Conservation (phyloP, 2,797 vertebrate species). For the Dipus sagitta region DNA sequence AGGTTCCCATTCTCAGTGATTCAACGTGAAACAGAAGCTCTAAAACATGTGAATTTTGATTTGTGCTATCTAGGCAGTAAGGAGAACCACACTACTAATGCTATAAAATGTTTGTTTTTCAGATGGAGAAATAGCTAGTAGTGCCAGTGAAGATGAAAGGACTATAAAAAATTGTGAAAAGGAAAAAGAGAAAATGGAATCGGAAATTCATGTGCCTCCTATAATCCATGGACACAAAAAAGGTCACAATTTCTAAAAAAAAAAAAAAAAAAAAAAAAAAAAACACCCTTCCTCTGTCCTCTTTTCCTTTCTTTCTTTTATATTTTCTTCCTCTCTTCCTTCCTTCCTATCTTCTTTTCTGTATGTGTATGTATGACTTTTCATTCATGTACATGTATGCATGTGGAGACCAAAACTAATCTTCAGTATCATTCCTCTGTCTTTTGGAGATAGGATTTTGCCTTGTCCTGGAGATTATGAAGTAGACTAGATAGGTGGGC, state of each 20-base stretch:
- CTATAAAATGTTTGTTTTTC: constrained; percentile 53
- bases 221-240: constrained; percentile 25
- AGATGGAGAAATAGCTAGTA: constrained; percentile 63
- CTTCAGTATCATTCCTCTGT: not conserved
- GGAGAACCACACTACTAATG: constrained; percentile 6
- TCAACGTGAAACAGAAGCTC: constrained; percentile 15
- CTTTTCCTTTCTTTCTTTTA: too few species aligned
- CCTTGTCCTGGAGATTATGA: too few species aligned
- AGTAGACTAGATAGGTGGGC: not conserved
- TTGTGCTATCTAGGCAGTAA: not conserved
- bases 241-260: constrained; percentile 47
- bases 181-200: constrained; percentile 35
- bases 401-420: not conserved
- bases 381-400: too few species aligned
- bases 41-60: not conserved
- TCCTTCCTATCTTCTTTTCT: too few species aligned
- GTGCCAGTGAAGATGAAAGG: constrained; percentile 37
- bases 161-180: constrained; percentile 23
- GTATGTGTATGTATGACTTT: too few species aligned
- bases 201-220: constrained; percentile 19
- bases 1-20: not conserved
- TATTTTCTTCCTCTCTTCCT: too few species aligned
- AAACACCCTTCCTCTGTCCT: too few species aligned
- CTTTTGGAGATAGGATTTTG: not conserved
- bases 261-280: not conserved